Evolutionary conservation across 2,797 vertebrate species (phyloP), one percentile per base, ranked within the genome.

Genomic region (Nyctibius grandis): DNA sequence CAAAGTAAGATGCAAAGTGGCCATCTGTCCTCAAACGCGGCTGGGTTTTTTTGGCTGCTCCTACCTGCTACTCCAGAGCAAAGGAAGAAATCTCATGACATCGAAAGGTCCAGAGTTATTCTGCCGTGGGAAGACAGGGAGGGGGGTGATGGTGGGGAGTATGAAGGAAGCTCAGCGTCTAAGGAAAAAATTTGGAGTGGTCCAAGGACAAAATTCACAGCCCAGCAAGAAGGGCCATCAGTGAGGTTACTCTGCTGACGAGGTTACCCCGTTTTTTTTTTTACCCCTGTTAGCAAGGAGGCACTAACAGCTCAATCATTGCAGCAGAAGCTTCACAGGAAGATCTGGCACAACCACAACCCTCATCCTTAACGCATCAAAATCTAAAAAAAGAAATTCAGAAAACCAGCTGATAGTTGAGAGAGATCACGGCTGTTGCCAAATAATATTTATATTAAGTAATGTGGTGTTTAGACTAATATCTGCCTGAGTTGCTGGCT

Each of bases 101-200:
- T 21, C 13, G 15, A 53, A 63, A 36, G 19, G 44, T 4, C 36
- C 18, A 5, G n/a, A 61, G 34, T 40, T 26, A 76, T 0, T 28
- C 19, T 0, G 0, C n/a, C 17, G 23, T 2, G 13, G 31, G 12
- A 63, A 48, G 22, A 38, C 0, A 0, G 33, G 34, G 64, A 70
- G 17, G 1, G 8, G 34, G 34, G 17, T 11, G 76, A 38, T 9
- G 33, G 40, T 36, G n/a, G 17, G 4, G 3, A 54, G 9, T 4
- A 20, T 4, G 28, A 42, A 88, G 7, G 47, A 61, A 19, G 45
- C 33, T 34, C 36, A 4, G 6, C 4, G 45, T 9, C 29, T 61
- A 18, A 33, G 12, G 59, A 44, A 65, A n/a, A 56, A 65, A 64
- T 33, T 1, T 48, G 29, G 77, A 79, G 9, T 11, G 12, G 29